Conservation (phyloP, 2,888 invertebrate genomes). For the Galerucella calmariensis region DNA sequence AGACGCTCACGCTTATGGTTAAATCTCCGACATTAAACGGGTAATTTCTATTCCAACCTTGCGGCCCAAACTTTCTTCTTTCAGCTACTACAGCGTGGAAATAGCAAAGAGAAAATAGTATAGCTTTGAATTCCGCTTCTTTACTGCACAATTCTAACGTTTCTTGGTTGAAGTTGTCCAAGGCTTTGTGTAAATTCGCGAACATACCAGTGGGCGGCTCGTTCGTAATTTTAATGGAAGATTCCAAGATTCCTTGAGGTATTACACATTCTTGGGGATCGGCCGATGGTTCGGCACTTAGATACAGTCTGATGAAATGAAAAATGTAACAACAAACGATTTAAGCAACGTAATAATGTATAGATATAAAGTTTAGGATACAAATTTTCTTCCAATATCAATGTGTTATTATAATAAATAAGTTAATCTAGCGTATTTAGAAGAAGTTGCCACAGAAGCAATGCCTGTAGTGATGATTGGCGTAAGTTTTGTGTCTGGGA, state of each 20-base stretch:
- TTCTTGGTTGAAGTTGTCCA: slow-evolving; percentile 93
- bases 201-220: slow-evolving; percentile 96
- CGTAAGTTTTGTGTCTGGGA: too few relatives aligned
- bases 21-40: slow-evolving; percentile 88
- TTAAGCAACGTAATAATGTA: too few relatives aligned
- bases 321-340: background rate
- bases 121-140: slow-evolving; percentile 91
- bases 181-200: slow-evolving; percentile 92
- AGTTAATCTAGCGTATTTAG: too few relatives aligned
- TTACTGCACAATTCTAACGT: slow-evolving; percentile 92
- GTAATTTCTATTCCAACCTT: slow-evolving; percentile 89
- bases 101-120: slow-evolving; percentile 90
- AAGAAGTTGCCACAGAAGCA: too few relatives aligned
- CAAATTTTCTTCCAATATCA: too few relatives aligned
- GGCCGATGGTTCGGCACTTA: slow-evolving; percentile 88
- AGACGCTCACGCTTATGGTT: slow-evolving; percentile 90
- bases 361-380: too few relatives aligned
- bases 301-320: slow-evolving; percentile 70
- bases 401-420: too few relatives aligned
- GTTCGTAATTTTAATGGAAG: slow-evolving; percentile 95
- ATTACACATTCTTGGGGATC: slow-evolving; percentile 75
- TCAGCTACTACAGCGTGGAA: slow-evolving; percentile 96
- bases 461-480: too few relatives aligned
- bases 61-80: slow-evolving; percentile 92
- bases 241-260: slow-evolving; percentile 89